Evolutionary conservation across 2,113 vertebrate genomes (phyloP).

Genomic region (Helogale parvula): DNA sequence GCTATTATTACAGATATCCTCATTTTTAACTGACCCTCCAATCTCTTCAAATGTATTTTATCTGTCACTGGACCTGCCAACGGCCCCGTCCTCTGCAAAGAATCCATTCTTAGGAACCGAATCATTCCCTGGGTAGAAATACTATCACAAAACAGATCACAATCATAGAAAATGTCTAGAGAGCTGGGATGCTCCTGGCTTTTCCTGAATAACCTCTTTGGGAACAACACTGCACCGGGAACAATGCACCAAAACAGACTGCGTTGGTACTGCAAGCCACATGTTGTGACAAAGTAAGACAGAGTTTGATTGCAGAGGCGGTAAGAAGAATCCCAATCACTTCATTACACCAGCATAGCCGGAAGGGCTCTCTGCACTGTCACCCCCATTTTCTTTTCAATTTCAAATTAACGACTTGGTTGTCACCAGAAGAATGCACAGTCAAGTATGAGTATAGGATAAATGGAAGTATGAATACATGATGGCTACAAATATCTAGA

Average conservation of each 20-base stretch:
- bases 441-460: neutral
- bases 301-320: slow-evolving; percentile 72
- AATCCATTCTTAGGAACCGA: slow-evolving; percentile 2
- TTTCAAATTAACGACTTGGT: slow-evolving; percentile 79
- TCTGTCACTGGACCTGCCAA: neutral
- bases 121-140: neutral
- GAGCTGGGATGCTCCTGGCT: neutral
- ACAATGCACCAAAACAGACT: slow-evolving; percentile 30
- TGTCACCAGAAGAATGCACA: slow-evolving; percentile 45
- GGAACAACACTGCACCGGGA: slow-evolving; percentile 60
- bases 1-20: neutral
- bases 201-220: slow-evolving; percentile 41
- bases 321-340: slow-evolving; percentile 73
- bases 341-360: slow-evolving; percentile 65
- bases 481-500: neutral
- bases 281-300: slow-evolving; percentile 72
- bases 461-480: neutral
- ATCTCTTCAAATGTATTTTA: slow-evolving; percentile 4
- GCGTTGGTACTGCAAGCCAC: neutral
- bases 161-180: slow-evolving; percentile 19
- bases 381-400: slow-evolving; percentile 62
- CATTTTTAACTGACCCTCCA: neutral
- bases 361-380: slow-evolving; percentile 50
- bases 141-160: neutral
- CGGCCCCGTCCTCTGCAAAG: neutral